Percentiles rank a stretch among this genome's conserved stretches.
These are phyloP conservation scores for Lophotriccus pileatus DNA, from an alignment of 2,797 vertebrate genomes.

Conservation along the genomic window DNA sequence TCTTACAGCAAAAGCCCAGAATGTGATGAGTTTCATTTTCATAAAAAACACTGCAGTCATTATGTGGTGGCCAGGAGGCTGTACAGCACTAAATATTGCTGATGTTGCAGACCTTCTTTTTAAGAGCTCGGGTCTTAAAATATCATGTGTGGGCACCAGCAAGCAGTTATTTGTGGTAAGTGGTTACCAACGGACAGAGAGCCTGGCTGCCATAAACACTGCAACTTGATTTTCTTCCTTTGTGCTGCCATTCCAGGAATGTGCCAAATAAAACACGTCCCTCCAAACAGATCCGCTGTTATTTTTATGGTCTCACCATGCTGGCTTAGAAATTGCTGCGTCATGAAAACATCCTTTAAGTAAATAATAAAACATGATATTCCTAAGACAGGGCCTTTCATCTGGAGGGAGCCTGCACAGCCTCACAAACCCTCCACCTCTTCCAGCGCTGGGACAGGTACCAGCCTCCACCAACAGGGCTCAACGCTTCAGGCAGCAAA, in stretches of 20 bases:
- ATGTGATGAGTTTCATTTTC: constrained; percentile 54
- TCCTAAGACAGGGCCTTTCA: neutral
- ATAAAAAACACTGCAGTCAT: constrained; percentile 48
- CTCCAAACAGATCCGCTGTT: constrained; percentile 4
- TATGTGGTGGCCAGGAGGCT: constrained; percentile 41
- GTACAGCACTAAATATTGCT: constrained; percentile 41
- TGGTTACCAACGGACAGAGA: constrained; percentile 34
- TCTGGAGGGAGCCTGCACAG: neutral
- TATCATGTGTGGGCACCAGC: constrained; percentile 37
- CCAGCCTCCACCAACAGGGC: neutral
- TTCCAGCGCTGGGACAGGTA: neutral
- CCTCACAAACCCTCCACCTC: neutral
- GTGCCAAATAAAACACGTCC: constrained; percentile 57
- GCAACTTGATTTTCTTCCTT: constrained; percentile 44
- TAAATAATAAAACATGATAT: constrained; percentile 43
- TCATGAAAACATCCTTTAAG: constrained; percentile 51
- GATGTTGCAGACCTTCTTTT: constrained; percentile 41
- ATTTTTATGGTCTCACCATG: constrained; percentile 21
- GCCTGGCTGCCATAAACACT: constrained; percentile 33
- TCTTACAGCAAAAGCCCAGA: constrained; percentile 53
- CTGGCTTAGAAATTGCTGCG: constrained; percentile 42
- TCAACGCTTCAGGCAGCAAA: neutral
- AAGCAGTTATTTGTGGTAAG: constrained; percentile 56
- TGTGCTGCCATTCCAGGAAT: neutral
- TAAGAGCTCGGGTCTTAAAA: constrained; percentile 42